Base-by-base conservation (phyloP, 2,888 invertebrate genomes). In the Drosophila gaucha region DNA sequence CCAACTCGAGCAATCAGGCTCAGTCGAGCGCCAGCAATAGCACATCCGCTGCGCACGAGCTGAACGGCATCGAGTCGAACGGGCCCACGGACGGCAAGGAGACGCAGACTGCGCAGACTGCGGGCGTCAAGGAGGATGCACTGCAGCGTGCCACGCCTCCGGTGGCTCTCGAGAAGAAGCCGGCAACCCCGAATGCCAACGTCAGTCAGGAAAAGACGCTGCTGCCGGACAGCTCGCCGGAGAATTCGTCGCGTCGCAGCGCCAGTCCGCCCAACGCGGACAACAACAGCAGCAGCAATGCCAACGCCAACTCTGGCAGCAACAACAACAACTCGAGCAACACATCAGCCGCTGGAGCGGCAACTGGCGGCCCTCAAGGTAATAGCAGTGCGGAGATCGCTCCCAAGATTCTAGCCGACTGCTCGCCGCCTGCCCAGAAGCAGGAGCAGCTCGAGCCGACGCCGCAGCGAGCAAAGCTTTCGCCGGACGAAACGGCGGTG, bases 1-100 rank as follows among this genome's bases (percentile, higher is more conserved):
- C 91, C n/a, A 91, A 91, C 58, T 91, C 91, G 2, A 91, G 91
- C 72, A 89, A 90, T 49, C 89, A 88, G 67, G 87, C 90, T 0
- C 84, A 89, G 20, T 90, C 90, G 9, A 86, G 78, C 6, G 75
- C 87, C 20, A 89, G 90, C 63, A 90, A 80, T 24, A 72, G 84
- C 41, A 70, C 59, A 0, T 67, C 77, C 2, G 82, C 85, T 22
- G 78, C 69, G 2, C 89, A 89, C 47, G 91, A 91, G 64, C 60
- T 90, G 0, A 91, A 91, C 49, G 91, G 90, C 10, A 73, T 86
- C 16, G 90, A 90, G 28, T 87, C 89, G 4, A 89, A 89, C 43
- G 88, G 83, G 14, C 83, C 82, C 12, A 86, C 89, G 14, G 84
- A 86, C 44, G 57, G 28, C 62, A 67, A 69, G 70, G 62, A 86